phyloP scores from a whole-genome alignment of 37 sponge, comb jelly and placozoan species.

The Chondrilla cf. caribensis region DNA sequence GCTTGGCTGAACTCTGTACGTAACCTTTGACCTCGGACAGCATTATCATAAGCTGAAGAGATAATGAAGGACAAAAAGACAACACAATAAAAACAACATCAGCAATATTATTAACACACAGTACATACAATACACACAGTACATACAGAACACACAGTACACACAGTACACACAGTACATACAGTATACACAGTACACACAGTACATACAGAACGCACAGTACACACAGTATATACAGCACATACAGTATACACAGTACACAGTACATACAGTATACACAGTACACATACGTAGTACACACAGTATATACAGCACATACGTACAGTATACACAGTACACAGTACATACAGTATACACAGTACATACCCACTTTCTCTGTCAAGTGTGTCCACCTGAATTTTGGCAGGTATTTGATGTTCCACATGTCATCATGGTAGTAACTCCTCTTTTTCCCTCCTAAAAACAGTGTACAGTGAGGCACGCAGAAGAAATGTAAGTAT shows the following conservation, averaged over 20 bases:
- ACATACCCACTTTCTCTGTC: constrained; percentile 88
- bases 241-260: neutral
- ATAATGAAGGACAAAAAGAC: no score
- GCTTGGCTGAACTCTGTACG: constrained; percentile 87
- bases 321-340: neutral
- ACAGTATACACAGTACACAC: no score
- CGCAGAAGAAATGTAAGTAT: neutral
- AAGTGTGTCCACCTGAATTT: constrained; percentile 93
- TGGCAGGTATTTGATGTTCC: constrained; percentile 95
- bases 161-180: no score
- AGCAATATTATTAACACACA: no score
- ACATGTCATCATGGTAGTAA: constrained; percentile 92
- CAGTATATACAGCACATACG: neutral
- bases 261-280: no score
- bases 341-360: neutral
- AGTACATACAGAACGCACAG: neutral
- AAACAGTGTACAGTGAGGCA: neutral
- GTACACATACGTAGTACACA: neutral
- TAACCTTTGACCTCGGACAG: constrained; percentile 80
- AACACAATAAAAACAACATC: no score
- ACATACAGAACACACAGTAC: no score
- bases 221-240: neutral
- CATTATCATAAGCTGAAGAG: constrained; percentile 75
- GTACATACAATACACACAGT: no score
- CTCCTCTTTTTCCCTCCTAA: constrained; percentile 81